Percentiles rank a stretch among this genome's conserved stretches.
These are phyloP conservation scores for Drosophila peninsularis DNA, from an alignment of 2,888 invertebrate species.

Conservation along the genomic window DNA sequence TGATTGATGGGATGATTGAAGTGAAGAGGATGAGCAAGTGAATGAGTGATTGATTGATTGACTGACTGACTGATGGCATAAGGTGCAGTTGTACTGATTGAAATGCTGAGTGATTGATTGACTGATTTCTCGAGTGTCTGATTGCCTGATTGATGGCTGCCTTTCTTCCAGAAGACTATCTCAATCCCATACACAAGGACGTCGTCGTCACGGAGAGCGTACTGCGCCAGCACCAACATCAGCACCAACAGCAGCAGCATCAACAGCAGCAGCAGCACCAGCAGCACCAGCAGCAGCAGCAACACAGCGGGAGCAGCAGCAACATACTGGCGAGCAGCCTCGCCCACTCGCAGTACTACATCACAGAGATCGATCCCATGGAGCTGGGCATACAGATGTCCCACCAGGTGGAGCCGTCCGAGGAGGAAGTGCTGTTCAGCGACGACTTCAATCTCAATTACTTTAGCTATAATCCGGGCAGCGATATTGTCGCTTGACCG, in stretches of 20 bases:
- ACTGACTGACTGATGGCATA: too few relatives aligned
- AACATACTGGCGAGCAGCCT: slow-evolving; percentile 25
- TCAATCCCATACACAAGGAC: slow-evolving; percentile 90
- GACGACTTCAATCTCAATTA: slow-evolving; percentile 85
- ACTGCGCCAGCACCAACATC: slow-evolving; percentile 84
- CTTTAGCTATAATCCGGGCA: slow-evolving; percentile 83
- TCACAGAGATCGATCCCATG: slow-evolving; percentile 84
- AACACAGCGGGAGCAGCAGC: slow-evolving; percentile 31
- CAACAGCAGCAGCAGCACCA: slow-evolving; percentile 20
- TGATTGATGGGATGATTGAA: slow-evolving; percentile 1
- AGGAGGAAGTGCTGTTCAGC: slow-evolving; percentile 84
- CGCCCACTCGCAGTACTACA: slow-evolving; percentile 80
- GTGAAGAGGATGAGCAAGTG: too few relatives aligned
- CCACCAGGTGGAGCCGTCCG: slow-evolving; percentile 75
- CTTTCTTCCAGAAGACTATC: slow-evolving; percentile 86
- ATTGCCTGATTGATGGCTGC: slow-evolving; percentile 13
- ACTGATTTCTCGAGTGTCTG: neutral
- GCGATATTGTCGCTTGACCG: slow-evolving; percentile 85
- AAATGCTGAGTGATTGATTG: neutral
- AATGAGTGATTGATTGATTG: too few relatives aligned
- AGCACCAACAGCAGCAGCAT: slow-evolving; percentile 19
- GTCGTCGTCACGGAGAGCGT: slow-evolving; percentile 91
- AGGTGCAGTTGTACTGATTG: too few relatives aligned
- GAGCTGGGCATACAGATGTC: slow-evolving; percentile 84
- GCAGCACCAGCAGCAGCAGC: neutral